Evolutionary conservation across 2,113 vertebrate species (phyloP), one percentile per base, ranked within the genome.

Genomic region (Toxotes chatareus): DNA sequence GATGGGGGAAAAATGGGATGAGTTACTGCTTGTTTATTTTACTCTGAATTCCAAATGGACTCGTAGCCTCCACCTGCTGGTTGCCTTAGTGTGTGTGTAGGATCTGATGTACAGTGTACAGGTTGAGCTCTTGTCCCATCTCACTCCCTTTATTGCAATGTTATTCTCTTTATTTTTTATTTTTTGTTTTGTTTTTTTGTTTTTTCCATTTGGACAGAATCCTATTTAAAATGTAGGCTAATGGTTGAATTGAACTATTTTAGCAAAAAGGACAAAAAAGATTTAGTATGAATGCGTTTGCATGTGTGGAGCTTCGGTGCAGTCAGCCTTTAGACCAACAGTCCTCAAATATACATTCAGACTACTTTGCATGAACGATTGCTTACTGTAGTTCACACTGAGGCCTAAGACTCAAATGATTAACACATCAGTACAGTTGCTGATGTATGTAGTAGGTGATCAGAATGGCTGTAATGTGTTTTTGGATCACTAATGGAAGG

Each of bases 11-110:
- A 5, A 32, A 42, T 61, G 55, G 71, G 44, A 63, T 8, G 38
- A 55, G 32, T 68, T 44, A 32, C 74, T 89, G 57, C 76, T 69
- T 27, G 14, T 76, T 73, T 65, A 34, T 38, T 74, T 78, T 44
- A 14, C n/a, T 60, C 46, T 73, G 17, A 74, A 73, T 60, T 83
- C 34, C 67, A 73, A 73, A 79, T 55, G 38, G 85, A 55, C 57
- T 38, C 0, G 1, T 55, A 71, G 64, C 57, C n/a, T 47, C 40
- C 7, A 5, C 46, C 64, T 76, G 59, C 55, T 64, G 12, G 70
- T 64, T 70, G 55, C 76, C 71, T 73, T 44, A 57, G 81, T 36
- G 73, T 56, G 14, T 36, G 79, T 57, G 10, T 34, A 51, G 49
- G 59, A 76, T 47, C 19, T 79, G 77, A 44, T 82, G 66, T 63